phyloP scores from a whole-genome alignment of 1,140 invertebrate species.

The Phthorimaea operculella region DNA sequence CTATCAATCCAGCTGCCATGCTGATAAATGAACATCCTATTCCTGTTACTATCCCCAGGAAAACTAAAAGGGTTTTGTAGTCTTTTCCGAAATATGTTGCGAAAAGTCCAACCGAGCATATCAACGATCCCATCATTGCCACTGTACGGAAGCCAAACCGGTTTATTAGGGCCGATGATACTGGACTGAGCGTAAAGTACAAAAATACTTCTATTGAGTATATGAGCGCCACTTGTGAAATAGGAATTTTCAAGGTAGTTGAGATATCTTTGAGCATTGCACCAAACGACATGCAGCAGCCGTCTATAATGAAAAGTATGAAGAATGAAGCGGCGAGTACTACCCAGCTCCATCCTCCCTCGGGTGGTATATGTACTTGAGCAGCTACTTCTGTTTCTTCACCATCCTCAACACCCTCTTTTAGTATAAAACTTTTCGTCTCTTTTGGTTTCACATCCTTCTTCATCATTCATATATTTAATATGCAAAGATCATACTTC shows the following conservation, averaged over 20 bases:
- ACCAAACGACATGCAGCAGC: constrained; percentile 48
- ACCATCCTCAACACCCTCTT: constrained; percentile 36
- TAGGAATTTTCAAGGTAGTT: constrained; percentile 31
- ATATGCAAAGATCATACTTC: too few relatives aligned
- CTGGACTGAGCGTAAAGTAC: constrained; percentile 72
- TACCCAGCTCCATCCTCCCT: constrained; percentile 56
- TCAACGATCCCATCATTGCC: constrained; percentile 71
- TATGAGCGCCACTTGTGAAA: constrained; percentile 39
- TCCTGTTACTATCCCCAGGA: constrained; percentile 70
- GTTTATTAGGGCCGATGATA: constrained; percentile 80
- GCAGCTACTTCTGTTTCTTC: constrained; percentile 59
- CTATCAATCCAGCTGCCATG: constrained; percentile 74
- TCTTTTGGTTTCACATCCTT: background rate
- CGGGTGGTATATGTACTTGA: constrained; percentile 48
- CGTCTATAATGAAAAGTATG: constrained; percentile 45
- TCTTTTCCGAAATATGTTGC: constrained; percentile 45
- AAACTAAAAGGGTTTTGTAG: constrained; percentile 34
- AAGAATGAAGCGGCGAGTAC: constrained; percentile 42
- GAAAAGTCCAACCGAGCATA: constrained; percentile 44
- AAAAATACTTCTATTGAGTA: constrained; percentile 51
- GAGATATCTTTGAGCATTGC: constrained; percentile 43
- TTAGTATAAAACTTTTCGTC: background rate
- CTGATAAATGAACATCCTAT: constrained; percentile 82
- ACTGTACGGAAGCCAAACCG: constrained; percentile 79
- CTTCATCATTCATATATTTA: too few relatives aligned